Evolutionary conservation across 2,888 invertebrate genomes (phyloP), one percentile per base, ranked within the genome.

Genomic region (Cerastis rubricosa): DNA sequence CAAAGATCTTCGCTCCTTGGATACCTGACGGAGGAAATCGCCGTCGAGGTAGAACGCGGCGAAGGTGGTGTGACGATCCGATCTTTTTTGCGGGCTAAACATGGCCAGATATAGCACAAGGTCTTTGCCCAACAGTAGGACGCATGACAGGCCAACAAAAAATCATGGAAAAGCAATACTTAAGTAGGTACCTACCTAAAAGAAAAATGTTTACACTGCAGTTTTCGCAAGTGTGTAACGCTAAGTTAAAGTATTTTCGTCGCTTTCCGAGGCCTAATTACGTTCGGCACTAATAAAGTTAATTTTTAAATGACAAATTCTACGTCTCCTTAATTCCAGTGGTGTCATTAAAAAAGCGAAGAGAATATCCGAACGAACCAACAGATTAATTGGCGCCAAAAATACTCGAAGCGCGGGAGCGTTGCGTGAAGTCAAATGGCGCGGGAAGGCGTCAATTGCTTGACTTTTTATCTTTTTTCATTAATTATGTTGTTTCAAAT

Each of bases 391-490:
- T 94, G 93, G 92, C 91, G 93, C 93, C 91, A 91, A 92, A 94
- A 94, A 93, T 93, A 92, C 86, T 83, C 76, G 84, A 83, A 88
- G 87, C 89, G 88, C 89, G 87, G 85, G 88, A 89, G 90, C 93
- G 92, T 89, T 85, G 92, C 94, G 92, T 92, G 91, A 86, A 86
- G 88, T 93, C 92, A 94, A 95, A 95, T 94, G 93, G 90, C 88
- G 90, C 95, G 93, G 88, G 90, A 92, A 95, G 95, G 95, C 94
- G 95, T 91, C 90, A 95, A 92, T 89, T 88, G 90, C 81, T 85
- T 81, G 78, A 84, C 86, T 91, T 91, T 92, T 92, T 90, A 90
- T 82, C 75, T 88, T 85, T 90, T 92, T 91, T 91, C 67, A 89
- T 89, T 87, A 90, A 89, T 90, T 88, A 90, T 86, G 81, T 86